Evolutionary conservation across 2,888 invertebrate genomes (phyloP), one percentile per base, ranked within the genome.

Genomic region (Orchestes rusci): DNA sequence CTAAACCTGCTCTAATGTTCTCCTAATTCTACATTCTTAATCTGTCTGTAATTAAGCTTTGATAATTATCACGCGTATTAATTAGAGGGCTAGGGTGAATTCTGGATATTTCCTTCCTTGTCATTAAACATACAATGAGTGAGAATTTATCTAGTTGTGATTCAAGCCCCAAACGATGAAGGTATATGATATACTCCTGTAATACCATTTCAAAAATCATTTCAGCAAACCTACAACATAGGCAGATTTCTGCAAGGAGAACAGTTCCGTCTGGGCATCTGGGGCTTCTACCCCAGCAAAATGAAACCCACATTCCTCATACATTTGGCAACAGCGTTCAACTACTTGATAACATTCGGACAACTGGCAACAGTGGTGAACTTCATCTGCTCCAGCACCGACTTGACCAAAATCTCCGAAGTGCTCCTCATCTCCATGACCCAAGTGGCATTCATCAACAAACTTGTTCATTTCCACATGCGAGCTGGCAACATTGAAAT

Each of bases 261-360:
- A 34, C 46, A 45, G 34, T 12, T 43, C 23, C 48, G 50, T 16
- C 17, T 50, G 2, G 49, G 44, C 12, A 33, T 52, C 1, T 43
- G 32, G 18, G 53, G 55, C 10, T 52, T 54, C 19, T 55, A 55
- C 16, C 53, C 54, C 2, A 41, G 13, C 10, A 18, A 31, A 13
- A 27, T 39, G 1, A 48, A 45, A 42, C 37, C 29, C 2, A 49
- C 37, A n/a, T 8, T 13, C n/a, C 12, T 51, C 2, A 36, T 48
- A 10, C 35, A 32, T 2, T 16, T 47, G 13, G 15, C 15, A 2
- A 45, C 20, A 2, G 18, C 37, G 2, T 31, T 48, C 18, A 39
- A 31, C 8, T 28, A 36, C 28, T 29, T 37, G 12, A 39, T 52
- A 13, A 48, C 48, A 1, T 45, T 37, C 8, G 17, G 35, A 1